Percentiles rank a stretch among this genome's conserved stretches.
phyloP scores from a whole-genome alignment of 2,113 vertebrate genomes.

The Turnix velox region DNA sequence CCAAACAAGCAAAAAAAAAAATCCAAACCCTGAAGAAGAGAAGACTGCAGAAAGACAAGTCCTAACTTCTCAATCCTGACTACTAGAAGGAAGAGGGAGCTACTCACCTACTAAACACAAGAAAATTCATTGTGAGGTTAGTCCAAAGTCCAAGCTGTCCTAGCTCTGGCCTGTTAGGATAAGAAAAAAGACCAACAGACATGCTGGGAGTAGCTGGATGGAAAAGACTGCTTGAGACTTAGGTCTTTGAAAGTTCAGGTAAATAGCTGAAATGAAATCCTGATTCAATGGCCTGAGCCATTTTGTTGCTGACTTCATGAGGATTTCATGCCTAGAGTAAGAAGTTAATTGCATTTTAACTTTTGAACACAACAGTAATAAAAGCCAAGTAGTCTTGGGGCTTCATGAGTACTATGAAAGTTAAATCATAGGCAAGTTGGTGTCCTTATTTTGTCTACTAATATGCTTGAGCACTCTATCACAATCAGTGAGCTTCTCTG shows the following conservation, averaged over 20 bases:
- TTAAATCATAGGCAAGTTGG: background rate
- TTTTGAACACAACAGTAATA: background rate
- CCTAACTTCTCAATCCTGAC: constrained; percentile 19
- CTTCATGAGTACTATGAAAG: background rate
- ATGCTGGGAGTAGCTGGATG: constrained; percentile 22
- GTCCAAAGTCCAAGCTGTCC: constrained; percentile 44
- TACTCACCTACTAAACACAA: constrained; percentile 63
- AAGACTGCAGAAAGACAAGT: background rate
- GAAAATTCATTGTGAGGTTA: constrained; percentile 59
- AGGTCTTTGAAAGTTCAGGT: background rate
- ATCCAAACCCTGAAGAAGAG: background rate
- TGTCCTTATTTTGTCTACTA: background rate
- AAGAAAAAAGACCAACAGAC: constrained; percentile 58
- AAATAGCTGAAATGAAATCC: background rate
- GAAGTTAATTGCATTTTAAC: background rate
- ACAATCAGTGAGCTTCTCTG: background rate
- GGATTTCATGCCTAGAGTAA: background rate
- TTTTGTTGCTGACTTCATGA: background rate
- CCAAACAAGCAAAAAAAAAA: background rate
- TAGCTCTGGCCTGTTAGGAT: constrained; percentile 58
- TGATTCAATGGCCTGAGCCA: background rate
- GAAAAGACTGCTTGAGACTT: background rate
- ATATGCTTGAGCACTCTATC: background rate
- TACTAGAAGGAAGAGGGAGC: constrained; percentile 37
- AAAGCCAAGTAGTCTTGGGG: background rate